Percentiles rank a stretch among this genome's conserved stretches.
Evolutionary conservation across 2,113 vertebrate species (phyloP).

Genomic region (Baryphthengus martii): DNA sequence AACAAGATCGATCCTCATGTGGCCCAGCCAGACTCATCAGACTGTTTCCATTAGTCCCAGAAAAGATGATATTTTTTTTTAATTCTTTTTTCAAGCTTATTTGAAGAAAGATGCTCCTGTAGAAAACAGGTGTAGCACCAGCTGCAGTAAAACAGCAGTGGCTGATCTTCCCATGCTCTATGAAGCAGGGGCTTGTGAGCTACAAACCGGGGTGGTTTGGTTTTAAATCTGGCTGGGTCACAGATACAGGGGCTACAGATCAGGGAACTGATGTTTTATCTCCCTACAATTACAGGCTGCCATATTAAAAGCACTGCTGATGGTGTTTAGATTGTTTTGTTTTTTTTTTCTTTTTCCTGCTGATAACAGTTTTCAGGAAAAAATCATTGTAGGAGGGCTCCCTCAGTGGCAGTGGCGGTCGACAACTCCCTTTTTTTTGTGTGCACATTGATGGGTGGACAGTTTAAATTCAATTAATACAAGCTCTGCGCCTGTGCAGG

Average conservation of each 20-base stretch:
- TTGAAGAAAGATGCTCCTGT: neutral
- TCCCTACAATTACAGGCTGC: neutral
- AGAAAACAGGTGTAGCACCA: neutral
- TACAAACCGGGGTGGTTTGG: neutral
- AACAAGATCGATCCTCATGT: neutral
- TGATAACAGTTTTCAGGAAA: neutral
- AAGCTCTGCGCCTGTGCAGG: neutral
- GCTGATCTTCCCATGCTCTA: neutral
- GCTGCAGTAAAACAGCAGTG: neutral
- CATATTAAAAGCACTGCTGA: neutral
- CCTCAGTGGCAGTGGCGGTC: neutral
- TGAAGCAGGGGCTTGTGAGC: neutral
- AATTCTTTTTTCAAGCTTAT: neutral
- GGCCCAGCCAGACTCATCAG: neutral
- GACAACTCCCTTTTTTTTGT: neutral
- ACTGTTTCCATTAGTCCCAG: neutral
- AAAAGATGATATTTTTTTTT: neutral
- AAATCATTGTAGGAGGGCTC: neutral
- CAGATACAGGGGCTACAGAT: accelerated
- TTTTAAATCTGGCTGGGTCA: neutral
- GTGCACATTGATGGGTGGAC: neutral
- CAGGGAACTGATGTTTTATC: neutral
- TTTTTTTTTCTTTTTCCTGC: neutral
- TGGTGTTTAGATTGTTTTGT: accelerated
- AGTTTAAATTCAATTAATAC: neutral